A percentile compares a stretch with the other conserved stretches of the same genome.
These are phyloP conservation scores for Erythrolamprus reginae DNA, from an alignment of 2,113 vertebrate species.

Conservation along the genomic window DNA sequence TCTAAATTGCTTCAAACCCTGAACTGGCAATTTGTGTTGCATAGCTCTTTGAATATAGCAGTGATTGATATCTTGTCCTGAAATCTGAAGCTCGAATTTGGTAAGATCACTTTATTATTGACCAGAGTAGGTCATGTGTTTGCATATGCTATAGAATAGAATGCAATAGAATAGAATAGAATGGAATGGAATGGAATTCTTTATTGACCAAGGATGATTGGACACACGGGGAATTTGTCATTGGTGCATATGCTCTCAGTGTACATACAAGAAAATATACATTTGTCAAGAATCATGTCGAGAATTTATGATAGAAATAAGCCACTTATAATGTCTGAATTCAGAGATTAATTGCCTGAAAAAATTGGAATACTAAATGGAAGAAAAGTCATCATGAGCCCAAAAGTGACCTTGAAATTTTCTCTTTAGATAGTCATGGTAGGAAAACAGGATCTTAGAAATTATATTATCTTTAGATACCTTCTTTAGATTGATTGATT, in stretches of 20 bases:
- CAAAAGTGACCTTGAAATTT: neutral
- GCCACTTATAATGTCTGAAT: neutral
- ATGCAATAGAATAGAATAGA: too few relatives aligned
- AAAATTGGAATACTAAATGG: neutral
- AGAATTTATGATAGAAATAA: too few relatives aligned
- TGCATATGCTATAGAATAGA: too few relatives aligned
- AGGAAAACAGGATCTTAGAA: neutral
- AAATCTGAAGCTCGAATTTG: slow-evolving; percentile 56
- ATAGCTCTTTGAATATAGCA: slow-evolving; percentile 51
- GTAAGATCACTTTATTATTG: slow-evolving; percentile 43
- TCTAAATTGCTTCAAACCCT: slow-evolving; percentile 41
- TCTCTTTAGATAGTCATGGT: neutral
- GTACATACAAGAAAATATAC: too few relatives aligned
- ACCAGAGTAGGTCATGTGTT: neutral
- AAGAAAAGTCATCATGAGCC: neutral
- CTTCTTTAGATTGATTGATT: neutral
- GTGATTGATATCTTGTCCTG: slow-evolving; percentile 53
- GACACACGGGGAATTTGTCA: too few relatives aligned
- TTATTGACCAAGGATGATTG: too few relatives aligned
- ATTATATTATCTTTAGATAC: neutral
- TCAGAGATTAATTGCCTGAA: neutral
- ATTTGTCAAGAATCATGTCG: too few relatives aligned
- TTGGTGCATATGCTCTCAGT: too few relatives aligned
- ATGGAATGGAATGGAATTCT: too few relatives aligned
- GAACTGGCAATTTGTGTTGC: slow-evolving; percentile 34